Conservation (phyloP, 2,888 invertebrate genomes). For the Celastrina argiolus region DNA sequence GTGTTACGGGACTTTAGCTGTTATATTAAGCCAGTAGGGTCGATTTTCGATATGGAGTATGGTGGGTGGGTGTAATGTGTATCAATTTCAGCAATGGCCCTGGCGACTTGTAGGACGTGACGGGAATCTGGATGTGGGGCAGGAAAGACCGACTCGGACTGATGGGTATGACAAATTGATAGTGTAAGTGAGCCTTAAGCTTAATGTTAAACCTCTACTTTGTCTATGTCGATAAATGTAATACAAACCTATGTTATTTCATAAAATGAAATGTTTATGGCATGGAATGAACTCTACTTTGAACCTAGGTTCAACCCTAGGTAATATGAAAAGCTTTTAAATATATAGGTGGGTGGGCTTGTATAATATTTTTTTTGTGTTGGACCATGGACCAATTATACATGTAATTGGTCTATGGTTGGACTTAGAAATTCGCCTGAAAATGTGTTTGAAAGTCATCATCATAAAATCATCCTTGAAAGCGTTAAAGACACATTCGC, state of each 20-base stretch:
- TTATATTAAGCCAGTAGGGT: constrained; percentile 40
- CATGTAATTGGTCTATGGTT: no score
- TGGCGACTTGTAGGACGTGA: constrained; percentile 68
- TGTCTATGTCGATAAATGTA: not conserved
- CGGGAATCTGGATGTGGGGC: constrained; percentile 53
- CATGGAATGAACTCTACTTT: no score
- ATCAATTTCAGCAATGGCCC: constrained; percentile 72
- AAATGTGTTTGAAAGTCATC: not conserved
- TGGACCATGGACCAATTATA: no score
- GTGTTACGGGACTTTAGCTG: constrained; percentile 37
- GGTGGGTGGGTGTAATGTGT: constrained; percentile 52
- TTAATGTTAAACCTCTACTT: not conserved
- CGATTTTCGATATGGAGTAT: constrained; percentile 27
- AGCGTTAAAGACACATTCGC: not conserved
- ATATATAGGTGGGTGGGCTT: no score
- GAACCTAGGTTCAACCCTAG: no score
- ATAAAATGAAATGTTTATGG: no score
- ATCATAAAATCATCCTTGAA: not conserved
- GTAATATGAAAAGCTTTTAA: no score
- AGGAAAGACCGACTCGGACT: constrained; percentile 58
- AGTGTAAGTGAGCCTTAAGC: constrained; percentile 6
- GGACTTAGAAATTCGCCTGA: no score
- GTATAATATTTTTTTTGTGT: no score
- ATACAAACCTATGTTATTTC: not conserved
- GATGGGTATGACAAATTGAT: constrained; percentile 30